A percentile compares a stretch with the other conserved stretches of the same genome.
These are phyloP conservation scores for Anoplolepis gracilipes DNA, from an alignment of 1,140 invertebrate species.

Conservation along the genomic window DNA sequence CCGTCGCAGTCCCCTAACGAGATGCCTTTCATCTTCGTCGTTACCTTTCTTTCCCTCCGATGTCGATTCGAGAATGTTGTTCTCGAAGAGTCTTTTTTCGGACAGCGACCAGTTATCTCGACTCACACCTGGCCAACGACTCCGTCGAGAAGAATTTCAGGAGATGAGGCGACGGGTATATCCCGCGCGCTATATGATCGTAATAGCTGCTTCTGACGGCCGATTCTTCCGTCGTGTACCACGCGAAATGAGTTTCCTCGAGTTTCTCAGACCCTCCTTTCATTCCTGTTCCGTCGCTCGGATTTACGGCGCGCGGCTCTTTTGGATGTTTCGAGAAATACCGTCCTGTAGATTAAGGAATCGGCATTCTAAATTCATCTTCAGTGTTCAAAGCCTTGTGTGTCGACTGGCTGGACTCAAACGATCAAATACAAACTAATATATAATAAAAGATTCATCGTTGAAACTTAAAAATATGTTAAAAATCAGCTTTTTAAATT, in stretches of 20 bases:
- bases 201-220: constrained; percentile 47
- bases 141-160: constrained; percentile 50
- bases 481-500: too few relatives aligned
- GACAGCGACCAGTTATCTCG: constrained; percentile 39
- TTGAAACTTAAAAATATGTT: constrained; percentile 7
- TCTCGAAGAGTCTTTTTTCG: constrained; percentile 35
- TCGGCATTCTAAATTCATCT: constrained; percentile 10
- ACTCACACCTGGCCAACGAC: constrained; percentile 41
- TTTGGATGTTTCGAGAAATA: constrained; percentile 5
- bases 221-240: constrained; percentile 54
- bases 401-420: not conserved
- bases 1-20: constrained; percentile 23
- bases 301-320: not conserved
- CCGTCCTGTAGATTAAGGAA: constrained; percentile 36
- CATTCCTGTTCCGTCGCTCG: constrained; percentile 6
- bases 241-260: constrained; percentile 53
- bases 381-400: not conserved
- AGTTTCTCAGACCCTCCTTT: constrained; percentile 28
- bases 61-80: constrained; percentile 1
- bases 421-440: constrained; percentile 21
- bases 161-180: not conserved
- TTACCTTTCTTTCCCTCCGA: not conserved
- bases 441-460: constrained; percentile 13
- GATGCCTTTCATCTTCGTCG: not conserved
- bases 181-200: not conserved